These are phyloP conservation scores for Holcopasites calliopsidis DNA, from an alignment of 1,140 invertebrate species.

Conservation along the genomic window DNA sequence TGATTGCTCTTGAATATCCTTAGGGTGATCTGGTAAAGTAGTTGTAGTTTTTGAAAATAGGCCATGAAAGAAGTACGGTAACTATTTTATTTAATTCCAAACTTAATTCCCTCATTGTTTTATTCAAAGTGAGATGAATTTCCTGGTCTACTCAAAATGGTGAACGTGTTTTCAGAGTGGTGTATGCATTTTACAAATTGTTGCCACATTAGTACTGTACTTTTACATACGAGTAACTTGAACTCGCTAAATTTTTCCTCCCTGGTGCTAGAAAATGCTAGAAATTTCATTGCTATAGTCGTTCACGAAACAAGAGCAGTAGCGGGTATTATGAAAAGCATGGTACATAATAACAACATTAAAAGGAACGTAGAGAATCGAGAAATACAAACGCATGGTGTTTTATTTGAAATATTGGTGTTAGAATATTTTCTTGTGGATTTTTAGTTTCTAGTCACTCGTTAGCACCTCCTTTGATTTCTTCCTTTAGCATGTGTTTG, in stretches of 20 bases:
- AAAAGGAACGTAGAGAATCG: constrained; percentile 68
- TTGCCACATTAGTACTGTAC: neutral
- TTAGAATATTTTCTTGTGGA: constrained; percentile 57
- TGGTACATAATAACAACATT: constrained; percentile 64
- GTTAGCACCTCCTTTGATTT: constrained; percentile 17
- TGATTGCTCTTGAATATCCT: neutral
- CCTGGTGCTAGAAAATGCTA: neutral
- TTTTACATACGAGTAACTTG: too few relatives aligned
- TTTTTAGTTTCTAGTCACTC: constrained; percentile 43
- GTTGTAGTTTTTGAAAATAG: neutral
- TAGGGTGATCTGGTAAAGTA: constrained; percentile 2
- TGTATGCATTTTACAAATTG: neutral
- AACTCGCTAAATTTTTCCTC: constrained; percentile 17
- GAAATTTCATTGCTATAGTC: neutral
- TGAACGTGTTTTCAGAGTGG: constrained; percentile 23
- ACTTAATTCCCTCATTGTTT: too few relatives aligned
- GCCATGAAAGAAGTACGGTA: too few relatives aligned
- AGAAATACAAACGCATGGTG: constrained; percentile 73
- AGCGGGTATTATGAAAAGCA: constrained; percentile 62
- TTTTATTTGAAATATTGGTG: constrained; percentile 68
- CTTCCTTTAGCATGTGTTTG: constrained; percentile 62
- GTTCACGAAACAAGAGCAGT: constrained; percentile 48
- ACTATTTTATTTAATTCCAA: too few relatives aligned
- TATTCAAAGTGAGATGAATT: too few relatives aligned
- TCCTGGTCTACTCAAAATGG: too few relatives aligned